Base-by-base conservation (phyloP, 2,888 invertebrate genomes). In the Neelides folsomi region DNA sequence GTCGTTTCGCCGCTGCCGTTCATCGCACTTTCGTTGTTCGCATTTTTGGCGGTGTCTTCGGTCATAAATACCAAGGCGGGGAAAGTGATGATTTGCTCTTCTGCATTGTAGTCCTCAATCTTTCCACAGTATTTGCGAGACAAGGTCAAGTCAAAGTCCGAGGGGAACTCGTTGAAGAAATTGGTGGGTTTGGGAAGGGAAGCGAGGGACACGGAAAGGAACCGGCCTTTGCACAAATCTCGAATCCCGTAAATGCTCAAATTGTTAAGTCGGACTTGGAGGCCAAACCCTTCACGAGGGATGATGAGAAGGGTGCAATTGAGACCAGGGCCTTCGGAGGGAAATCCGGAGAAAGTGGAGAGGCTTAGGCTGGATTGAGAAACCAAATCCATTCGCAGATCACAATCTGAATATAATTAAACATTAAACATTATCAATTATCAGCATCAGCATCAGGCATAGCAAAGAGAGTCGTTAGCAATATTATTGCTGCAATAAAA, bases 201-300 rank as follows among this genome's bases (percentile, higher is more conserved):
- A 1, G 5, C 18, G 40, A 35, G 3, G 45, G 45, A 13, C 15
- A 36, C 27, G 10, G 52, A 47, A 35, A 64, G 47, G 49, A 42
- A 62, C 3, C 64, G 60, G 37, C 56, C 62, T 53, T 62, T 64
- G 39, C 64, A 64, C 44, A 60, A 54, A 46, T 57, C 60, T 13
- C 64, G 62, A 47, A 64, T 60, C n/a, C 64, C 64, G 49, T 64
- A 61, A n/a, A 64, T 56, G 56, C 64, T 64, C 46, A 64, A 53
- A 54, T 60, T 62, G 9, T 56, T 51, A 19, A 64, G 48, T 18
- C 47, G 51, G 49, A 61, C 49, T 39, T 62, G 59, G 16, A 64
- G 54, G 4, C 64, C 64, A 47, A 58, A 62, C 34, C 52, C 57
- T 12, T 49, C 37, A 40, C 52, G 56, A 7, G 64, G 64, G 47